phyloP scores from a whole-genome alignment of 2,113 vertebrate species.

The Chaenocephalus aceratus region DNA sequence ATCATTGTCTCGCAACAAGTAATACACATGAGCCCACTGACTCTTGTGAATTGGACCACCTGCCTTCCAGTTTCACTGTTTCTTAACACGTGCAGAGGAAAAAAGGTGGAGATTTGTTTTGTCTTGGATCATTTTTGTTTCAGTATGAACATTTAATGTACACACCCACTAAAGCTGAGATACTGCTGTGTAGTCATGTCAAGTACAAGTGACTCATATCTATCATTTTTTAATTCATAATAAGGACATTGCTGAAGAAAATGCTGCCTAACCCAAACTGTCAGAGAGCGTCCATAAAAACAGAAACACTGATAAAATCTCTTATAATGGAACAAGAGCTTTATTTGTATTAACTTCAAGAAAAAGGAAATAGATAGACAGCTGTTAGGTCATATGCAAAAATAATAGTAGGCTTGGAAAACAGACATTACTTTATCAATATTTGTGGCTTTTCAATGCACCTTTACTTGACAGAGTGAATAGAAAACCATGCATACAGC shows the following conservation, averaged over 20 bases:
- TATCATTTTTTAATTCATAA: not conserved
- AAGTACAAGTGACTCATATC: slow-evolving; percentile 47
- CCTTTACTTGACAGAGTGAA: slow-evolving; percentile 22
- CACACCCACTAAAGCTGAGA: not conserved
- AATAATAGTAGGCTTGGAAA: slow-evolving; percentile 63
- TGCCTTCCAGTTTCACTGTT: not conserved
- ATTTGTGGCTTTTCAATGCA: slow-evolving; percentile 11
- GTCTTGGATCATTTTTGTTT: not conserved
- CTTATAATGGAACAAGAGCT: slow-evolving; percentile 1
- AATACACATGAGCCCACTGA: too few species aligned
- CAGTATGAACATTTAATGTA: not conserved
- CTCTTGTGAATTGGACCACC: too few species aligned
- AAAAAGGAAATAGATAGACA: slow-evolving; percentile 36
- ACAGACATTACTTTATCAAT: slow-evolving; percentile 6
- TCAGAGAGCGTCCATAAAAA: not conserved
- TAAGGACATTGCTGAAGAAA: not conserved
- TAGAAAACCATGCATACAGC: slow-evolving; percentile 59
- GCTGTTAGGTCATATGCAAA: slow-evolving; percentile 51
- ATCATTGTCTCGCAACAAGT: too few species aligned
- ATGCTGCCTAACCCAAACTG: slow-evolving; percentile 46
- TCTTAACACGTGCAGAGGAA: not conserved
- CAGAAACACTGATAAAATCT: not conserved
- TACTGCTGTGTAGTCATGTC: not conserved
- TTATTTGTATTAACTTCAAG: slow-evolving; percentile 40
- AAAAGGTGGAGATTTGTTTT: not conserved